phyloP scores from a whole-genome alignment of 2,888 invertebrate species.

The Sphecodes monilicornis region DNA sequence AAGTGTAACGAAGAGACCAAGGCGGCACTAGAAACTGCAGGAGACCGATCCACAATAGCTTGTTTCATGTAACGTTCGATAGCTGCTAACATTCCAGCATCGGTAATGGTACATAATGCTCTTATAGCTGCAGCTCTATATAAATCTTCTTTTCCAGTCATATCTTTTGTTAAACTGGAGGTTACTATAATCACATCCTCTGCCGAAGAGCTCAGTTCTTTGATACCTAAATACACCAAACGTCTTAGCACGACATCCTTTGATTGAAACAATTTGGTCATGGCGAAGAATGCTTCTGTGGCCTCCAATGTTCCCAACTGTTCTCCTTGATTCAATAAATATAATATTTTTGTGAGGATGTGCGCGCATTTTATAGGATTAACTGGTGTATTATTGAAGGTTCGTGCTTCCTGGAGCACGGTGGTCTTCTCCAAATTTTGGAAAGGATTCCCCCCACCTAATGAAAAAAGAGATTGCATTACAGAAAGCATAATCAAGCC shows the following conservation, averaged over 20 bases:
- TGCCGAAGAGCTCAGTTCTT: slow-evolving; percentile 96
- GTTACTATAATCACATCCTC: slow-evolving; percentile 99
- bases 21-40: slow-evolving; percentile 98
- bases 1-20: slow-evolving; percentile 96
- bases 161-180: slow-evolving; percentile 98
- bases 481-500: background rate
- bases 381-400: slow-evolving; percentile 99
- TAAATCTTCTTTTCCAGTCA: slow-evolving; percentile 98
- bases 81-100: slow-evolving; percentile 96
- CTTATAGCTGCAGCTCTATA: slow-evolving; percentile 98
- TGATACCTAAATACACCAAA: slow-evolving; percentile 98
- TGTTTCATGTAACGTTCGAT: slow-evolving; percentile 99
- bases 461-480: slow-evolving; percentile 63
- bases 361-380: slow-evolving; percentile 98
- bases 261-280: slow-evolving; percentile 99
- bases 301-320: slow-evolving; percentile 97
- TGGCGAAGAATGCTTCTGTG: slow-evolving; percentile 99
- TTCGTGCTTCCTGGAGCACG: slow-evolving; percentile 98
- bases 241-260: slow-evolving; percentile 97
- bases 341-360: slow-evolving; percentile 98
- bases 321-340: slow-evolving; percentile 98
- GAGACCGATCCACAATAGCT: slow-evolving; percentile 99
- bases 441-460: slow-evolving; percentile 93
- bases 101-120: slow-evolving; percentile 98
- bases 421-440: slow-evolving; percentile 97